Evolutionary conservation across 2,113 vertebrate genomes (phyloP), one percentile per base, ranked within the genome.

Genomic region (Trematocara marginatum): DNA sequence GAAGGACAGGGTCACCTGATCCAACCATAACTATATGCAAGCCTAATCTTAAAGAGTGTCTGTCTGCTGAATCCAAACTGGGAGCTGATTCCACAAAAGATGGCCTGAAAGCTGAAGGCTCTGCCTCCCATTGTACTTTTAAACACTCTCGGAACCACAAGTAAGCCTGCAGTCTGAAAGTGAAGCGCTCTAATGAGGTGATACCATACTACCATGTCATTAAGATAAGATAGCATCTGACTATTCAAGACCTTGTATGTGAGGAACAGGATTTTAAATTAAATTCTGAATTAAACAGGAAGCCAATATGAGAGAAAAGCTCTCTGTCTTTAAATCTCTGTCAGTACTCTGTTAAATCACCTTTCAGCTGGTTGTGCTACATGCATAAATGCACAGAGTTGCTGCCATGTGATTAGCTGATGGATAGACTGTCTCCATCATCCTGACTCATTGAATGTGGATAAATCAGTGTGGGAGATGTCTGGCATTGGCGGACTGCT

Each of bases 401-500:
- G 57, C 57, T 61, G 57, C 16, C 57, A 35, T 61, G 57, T 61
- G 57, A 61, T 61, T 61, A 61, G 31, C 57, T 61, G 59, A 64
- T 64, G 31, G 31, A 64, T 64, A n/a, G 15, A 61, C 16, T 35
- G 57, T 35, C 26, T n/a, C 4, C 29, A 13, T 78, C 35, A 82
- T 53, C 88, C 16, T 89, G 90, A 91, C 54, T 93, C 87, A 90
- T 26, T 88, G 69, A 69, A 15, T 26, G 69, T 78, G 80, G 26
- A 85, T 82, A 20, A 57, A 57, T 64, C 40, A n/a, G 42, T 78
- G 88, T 85, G 54, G 85, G 88, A 85, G 40, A 80, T 79, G 54
- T 78, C 81, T 80, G 61, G 51, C 85, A 56, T n/a, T 40, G 71
- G 42, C 18, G 18, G 80, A 45, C 53, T 56, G n/a, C 18, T 18